Evolutionary conservation across 2,113 vertebrate genomes (phyloP).

Genomic region (Pelmatolapia mariae): DNA sequence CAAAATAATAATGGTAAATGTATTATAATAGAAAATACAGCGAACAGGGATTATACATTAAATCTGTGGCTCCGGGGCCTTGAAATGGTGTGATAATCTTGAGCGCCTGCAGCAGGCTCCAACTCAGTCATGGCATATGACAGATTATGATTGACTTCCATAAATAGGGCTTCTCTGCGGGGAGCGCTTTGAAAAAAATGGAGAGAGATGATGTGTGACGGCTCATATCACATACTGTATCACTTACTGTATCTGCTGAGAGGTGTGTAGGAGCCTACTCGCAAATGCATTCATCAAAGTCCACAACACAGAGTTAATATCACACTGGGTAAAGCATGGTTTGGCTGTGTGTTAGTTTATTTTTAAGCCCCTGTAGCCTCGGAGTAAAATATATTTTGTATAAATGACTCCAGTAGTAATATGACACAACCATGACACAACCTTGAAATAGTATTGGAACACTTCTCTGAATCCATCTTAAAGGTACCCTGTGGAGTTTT

Average conservation of each 20-base stretch:
- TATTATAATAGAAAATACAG: background rate
- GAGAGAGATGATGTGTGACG: background rate
- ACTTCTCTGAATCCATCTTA: background rate
- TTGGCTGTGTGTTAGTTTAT: background rate
- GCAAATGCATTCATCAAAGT: background rate
- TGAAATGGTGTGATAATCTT: background rate
- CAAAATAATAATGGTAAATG: background rate
- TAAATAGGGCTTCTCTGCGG: background rate
- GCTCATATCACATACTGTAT: background rate
- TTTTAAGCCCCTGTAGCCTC: background rate
- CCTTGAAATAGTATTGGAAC: background rate
- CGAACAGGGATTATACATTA: background rate
- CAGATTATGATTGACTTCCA: background rate
- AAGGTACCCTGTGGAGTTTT: background rate
- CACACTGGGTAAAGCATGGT: background rate
- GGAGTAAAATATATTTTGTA: background rate
- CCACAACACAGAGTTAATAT: background rate
- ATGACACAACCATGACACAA: background rate
- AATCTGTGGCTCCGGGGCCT: background rate
- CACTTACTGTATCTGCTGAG: background rate
- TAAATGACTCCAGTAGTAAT: background rate
- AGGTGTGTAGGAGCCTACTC: background rate
- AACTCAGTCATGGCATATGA: background rate
- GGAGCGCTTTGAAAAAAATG: background rate
- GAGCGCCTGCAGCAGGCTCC: background rate